A percentile compares a stretch with the other conserved stretches of the same genome.
phyloP scores from a whole-genome alignment of 2,797 vertebrate genomes.

The Hippocampus kuda region DNA sequence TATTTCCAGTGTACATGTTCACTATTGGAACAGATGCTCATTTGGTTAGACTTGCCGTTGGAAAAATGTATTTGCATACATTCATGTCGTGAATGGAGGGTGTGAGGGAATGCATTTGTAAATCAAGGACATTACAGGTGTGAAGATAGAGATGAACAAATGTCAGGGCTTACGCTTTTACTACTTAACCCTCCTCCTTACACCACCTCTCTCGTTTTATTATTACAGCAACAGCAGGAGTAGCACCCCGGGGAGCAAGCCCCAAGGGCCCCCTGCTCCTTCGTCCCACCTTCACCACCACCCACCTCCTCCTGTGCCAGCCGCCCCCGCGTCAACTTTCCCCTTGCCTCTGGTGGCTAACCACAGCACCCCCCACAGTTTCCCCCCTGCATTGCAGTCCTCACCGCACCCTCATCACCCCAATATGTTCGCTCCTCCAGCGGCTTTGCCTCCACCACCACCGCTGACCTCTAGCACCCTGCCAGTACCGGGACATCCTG shows the following conservation, averaged over 20 bases:
- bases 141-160: not conserved
- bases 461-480: conserved; percentile 88
- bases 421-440: conserved; percentile 98
- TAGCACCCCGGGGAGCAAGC: conserved; percentile 88
- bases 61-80: conserved; percentile 26
- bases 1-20: conserved; percentile 48
- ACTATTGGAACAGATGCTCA: conserved; percentile 15
- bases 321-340: conserved; percentile 71
- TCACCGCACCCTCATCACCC: conserved; percentile 82
- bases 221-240: conserved; percentile 84
- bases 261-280: conserved; percentile 71
- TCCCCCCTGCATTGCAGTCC: conserved; percentile 82
- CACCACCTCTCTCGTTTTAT: not conserved
- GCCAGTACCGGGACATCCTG: conserved; percentile 88
- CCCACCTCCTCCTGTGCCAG: conserved; percentile 67
- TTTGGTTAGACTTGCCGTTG: conserved; percentile 38
- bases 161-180: not conserved
- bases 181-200: not conserved
- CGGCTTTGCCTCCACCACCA: conserved; percentile 91
- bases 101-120: not conserved
- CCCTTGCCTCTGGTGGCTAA: conserved; percentile 75
- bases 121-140: not conserved
- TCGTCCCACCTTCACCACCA: conserved; percentile 75
- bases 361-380: conserved; percentile 80
- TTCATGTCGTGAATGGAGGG: conserved; percentile 41